Conservation (phyloP, 2,113 vertebrate genomes). For the Erythrolamprus reginae region DNA sequence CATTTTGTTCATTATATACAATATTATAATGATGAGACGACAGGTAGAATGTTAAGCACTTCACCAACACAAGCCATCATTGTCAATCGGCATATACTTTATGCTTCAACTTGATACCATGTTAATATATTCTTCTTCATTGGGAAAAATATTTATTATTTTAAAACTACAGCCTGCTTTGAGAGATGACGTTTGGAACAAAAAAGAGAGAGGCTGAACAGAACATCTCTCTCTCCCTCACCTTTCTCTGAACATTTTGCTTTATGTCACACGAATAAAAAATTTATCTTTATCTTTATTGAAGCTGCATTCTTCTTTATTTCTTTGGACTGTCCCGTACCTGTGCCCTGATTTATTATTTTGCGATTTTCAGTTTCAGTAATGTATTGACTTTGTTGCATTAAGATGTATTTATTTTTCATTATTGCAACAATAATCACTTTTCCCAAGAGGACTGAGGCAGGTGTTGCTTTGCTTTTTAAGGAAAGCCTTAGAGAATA, state of each 20-base stretch:
- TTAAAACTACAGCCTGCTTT: neutral
- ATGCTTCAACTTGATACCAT: neutral
- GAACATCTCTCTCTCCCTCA: neutral
- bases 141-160: neutral
- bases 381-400: neutral
- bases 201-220: neutral
- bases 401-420: neutral
- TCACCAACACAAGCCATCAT: neutral
- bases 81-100: neutral
- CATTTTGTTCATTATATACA: neutral
- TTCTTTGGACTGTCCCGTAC: neutral
- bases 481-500: neutral
- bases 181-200: neutral
- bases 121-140: neutral
- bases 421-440: neutral
- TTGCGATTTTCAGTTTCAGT: neutral
- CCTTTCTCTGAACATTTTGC: neutral
- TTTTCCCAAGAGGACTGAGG: neutral
- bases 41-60: neutral
- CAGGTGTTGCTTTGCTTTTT: neutral
- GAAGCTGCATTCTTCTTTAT: neutral
- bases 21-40: neutral
- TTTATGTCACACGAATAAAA: neutral
- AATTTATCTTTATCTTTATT: neutral
- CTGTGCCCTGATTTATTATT: neutral